Evolutionary conservation across 2,113 vertebrate species (phyloP).

Genomic region (Bubo scandiacus): DNA sequence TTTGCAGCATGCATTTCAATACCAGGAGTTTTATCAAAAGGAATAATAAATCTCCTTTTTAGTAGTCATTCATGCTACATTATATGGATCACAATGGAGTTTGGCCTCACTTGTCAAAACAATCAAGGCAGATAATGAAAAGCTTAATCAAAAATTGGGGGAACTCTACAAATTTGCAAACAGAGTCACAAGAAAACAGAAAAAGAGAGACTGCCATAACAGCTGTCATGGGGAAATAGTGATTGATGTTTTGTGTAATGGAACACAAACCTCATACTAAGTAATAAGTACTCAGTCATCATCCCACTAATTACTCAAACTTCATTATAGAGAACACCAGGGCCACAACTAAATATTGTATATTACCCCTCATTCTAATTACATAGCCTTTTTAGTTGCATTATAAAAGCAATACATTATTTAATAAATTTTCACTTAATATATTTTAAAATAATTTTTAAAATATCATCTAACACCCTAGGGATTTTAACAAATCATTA

Average conservation of each 20-base stretch:
- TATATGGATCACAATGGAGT: neutral
- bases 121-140: neutral
- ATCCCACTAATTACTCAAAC: conserved; percentile 53
- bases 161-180: neutral
- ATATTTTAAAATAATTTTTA: conserved; percentile 40
- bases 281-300: conserved; percentile 49
- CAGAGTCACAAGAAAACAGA: conserved; percentile 25
- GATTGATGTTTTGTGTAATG: conserved; percentile 57
- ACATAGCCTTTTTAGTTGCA: neutral
- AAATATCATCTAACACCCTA: neutral
- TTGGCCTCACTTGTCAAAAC: neutral
- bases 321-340: conserved; percentile 34
- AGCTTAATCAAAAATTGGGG: neutral
- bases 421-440: conserved; percentile 57
- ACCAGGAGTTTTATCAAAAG: neutral
- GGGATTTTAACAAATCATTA: neutral
- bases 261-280: conserved; percentile 56
- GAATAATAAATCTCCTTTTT: neutral
- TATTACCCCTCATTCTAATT: conserved; percentile 37
- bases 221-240: conserved; percentile 37
- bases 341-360: conserved; percentile 29
- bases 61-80: neutral
- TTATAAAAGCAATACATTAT: conserved; percentile 17
- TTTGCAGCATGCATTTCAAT: neutral
- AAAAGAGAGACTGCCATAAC: conserved; percentile 12